Conservation (phyloP, 2,888 invertebrate genomes). For the Ecliptopera silaceata region DNA sequence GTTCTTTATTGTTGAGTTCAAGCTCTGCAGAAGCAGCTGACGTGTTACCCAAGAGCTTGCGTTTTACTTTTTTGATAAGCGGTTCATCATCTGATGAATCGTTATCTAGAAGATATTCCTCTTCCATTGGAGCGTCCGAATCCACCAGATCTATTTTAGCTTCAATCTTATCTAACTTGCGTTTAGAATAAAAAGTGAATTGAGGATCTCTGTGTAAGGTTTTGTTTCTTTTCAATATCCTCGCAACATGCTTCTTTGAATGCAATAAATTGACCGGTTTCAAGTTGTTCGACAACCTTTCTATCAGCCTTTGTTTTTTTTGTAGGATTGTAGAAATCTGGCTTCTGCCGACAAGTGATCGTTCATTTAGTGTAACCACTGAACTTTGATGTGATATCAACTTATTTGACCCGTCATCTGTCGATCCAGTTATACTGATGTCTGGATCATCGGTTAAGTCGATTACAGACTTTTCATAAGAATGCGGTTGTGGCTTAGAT, state of each 20-base stretch:
- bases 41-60: conserved; percentile 35
- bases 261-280: conserved; percentile 51
- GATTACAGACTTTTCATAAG: conserved; percentile 42
- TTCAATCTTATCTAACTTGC: conserved; percentile 30
- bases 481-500: conserved; percentile 6
- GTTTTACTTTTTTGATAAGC: conserved; percentile 55
- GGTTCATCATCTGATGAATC: conserved; percentile 72
- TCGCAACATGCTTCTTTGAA: conserved; percentile 27
- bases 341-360: neutral
- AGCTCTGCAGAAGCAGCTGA: neutral
- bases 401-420: neutral
- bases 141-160: conserved; percentile 44
- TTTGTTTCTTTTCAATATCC: conserved; percentile 19
- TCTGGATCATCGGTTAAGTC: conserved; percentile 64
- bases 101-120: conserved; percentile 34
- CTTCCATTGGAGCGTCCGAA: conserved; percentile 48
- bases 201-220: conserved; percentile 2
- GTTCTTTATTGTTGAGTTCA: conserved; percentile 1
- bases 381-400: neutral
- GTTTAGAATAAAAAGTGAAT: conserved; percentile 9
- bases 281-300: conserved; percentile 28
- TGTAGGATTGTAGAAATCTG: conserved; percentile 12
- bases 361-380: neutral
- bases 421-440: conserved; percentile 23
- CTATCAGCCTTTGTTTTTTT: conserved; percentile 24